Conservation (phyloP, 2,113 vertebrate genomes). For the Gallinago paraguaiae region DNA sequence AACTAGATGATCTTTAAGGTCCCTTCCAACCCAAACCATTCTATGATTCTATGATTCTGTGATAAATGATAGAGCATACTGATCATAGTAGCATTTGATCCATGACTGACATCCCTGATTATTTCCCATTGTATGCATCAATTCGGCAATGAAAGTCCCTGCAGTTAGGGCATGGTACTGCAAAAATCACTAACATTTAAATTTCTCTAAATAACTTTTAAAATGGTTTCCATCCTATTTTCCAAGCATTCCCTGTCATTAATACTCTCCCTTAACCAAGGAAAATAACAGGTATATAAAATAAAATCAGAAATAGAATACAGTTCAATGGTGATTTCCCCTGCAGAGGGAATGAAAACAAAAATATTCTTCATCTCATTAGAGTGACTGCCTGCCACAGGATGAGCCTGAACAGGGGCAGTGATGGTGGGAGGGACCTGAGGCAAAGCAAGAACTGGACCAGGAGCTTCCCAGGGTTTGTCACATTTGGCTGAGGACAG, state of each 20-base stretch:
- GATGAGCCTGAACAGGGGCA: neutral
- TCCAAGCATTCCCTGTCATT: neutral
- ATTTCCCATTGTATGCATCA: neutral
- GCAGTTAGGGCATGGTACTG: neutral
- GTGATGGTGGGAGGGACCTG: neutral
- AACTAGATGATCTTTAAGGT: too few species aligned
- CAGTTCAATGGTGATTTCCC: neutral
- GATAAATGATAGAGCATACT: neutral
- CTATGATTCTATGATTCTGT: too few species aligned
- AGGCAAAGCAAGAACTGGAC: neutral
- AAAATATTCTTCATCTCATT: neutral
- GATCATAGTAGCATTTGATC: neutral
- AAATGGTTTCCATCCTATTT: neutral
- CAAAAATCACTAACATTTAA: neutral
- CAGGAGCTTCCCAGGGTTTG: neutral
- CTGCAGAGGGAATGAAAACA: neutral
- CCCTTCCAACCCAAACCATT: too few species aligned
- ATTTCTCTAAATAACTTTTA: neutral
- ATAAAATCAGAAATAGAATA: neutral
- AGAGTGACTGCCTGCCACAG: neutral
- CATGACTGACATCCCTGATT: neutral
- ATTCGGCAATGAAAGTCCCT: neutral
- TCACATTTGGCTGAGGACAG: constrained; percentile 5
- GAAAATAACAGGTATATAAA: neutral
- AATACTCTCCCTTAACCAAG: neutral